A percentile compares a stretch with the other conserved stretches of the same genome.
Conservation (phyloP, 2,797 vertebrate genomes). For the Hyperoplus immaculatus region DNA sequence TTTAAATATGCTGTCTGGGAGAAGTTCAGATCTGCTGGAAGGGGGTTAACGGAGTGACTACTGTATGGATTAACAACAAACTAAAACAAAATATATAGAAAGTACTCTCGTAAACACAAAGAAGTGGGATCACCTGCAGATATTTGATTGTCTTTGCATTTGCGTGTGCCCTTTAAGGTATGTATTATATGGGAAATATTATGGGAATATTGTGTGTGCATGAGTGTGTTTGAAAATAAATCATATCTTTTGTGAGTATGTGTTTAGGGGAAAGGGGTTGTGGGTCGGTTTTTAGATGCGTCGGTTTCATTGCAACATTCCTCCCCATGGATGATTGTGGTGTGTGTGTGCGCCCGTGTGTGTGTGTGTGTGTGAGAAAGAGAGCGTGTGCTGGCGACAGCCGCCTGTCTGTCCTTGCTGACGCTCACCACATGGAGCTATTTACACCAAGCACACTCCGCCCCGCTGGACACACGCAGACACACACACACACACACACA, state of each 20-base stretch:
- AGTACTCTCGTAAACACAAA: not conserved
- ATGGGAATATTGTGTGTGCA: not conserved
- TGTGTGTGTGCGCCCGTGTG: slow-evolving; percentile 31
- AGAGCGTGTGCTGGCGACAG: slow-evolving; percentile 72
- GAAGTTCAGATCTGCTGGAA: slow-evolving; percentile 42
- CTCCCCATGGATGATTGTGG: slow-evolving; percentile 62
- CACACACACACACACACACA: slow-evolving; percentile 15
- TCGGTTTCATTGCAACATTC: slow-evolving; percentile 66
- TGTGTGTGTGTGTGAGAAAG: slow-evolving; percentile 49
- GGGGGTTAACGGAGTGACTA: slow-evolving; percentile 35
- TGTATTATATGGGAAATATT: no score
- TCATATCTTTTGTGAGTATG: slow-evolving; percentile 15
- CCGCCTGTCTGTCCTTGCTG: slow-evolving; percentile 76
- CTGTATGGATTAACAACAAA: slow-evolving; percentile 49
- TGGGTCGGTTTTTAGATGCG: slow-evolving; percentile 49
- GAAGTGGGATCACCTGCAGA: not conserved
- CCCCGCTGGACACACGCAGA: slow-evolving; percentile 62
- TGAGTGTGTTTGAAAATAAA: slow-evolving; percentile 26
- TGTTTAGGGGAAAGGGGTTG: slow-evolving; percentile 53
- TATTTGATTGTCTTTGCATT: not conserved
- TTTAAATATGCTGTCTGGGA: slow-evolving; percentile 67
- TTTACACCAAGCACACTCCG: slow-evolving; percentile 76
- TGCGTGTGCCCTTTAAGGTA: not conserved
- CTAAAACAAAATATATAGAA: slow-evolving; percentile 7
- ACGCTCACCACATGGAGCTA: slow-evolving; percentile 81